These are phyloP conservation scores for Drosophila ficusphila DNA, from an alignment of 1,140 invertebrate genomes.

Conservation along the genomic window DNA sequence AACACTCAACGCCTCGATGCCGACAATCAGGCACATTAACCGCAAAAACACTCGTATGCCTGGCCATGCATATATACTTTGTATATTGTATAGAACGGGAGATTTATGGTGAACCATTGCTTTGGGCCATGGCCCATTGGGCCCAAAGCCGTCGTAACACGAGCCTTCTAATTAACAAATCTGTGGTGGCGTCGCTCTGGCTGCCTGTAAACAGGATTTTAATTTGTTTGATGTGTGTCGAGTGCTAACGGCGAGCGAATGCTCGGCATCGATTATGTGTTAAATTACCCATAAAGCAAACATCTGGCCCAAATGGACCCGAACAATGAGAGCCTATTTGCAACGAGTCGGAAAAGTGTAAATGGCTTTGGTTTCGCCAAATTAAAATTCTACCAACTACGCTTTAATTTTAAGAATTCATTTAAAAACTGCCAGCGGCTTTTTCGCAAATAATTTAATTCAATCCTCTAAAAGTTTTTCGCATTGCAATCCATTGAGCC, in stretches of 20 bases:
- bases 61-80: not conserved
- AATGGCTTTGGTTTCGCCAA: constrained; percentile 17
- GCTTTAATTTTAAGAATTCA: constrained; percentile 9
- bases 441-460: not conserved
- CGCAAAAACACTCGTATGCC: not conserved
- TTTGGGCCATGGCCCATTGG: constrained; percentile 22
- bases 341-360: not conserved
- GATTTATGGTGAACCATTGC: constrained; percentile 30
- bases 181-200: constrained; percentile 37
- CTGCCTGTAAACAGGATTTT: constrained; percentile 63
- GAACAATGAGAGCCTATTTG: constrained; percentile 42
- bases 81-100: not conserved
- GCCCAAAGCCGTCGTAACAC: constrained; percentile 36
- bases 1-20: constrained; percentile 23
- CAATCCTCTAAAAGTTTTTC: not conserved
- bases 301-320: constrained; percentile 50
- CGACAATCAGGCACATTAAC: constrained; percentile 34
- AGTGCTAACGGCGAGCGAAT: constrained; percentile 15
- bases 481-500: not conserved
- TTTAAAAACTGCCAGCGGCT: constrained; percentile 3
- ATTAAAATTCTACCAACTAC: constrained; percentile 10
- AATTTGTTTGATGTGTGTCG: constrained; percentile 54
- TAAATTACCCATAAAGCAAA: constrained; percentile 70
- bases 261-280: constrained; percentile 69
- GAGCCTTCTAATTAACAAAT: constrained; percentile 67